A percentile compares a stretch with the other conserved stretches of the same genome.
phyloP scores from a whole-genome alignment of 2,113 vertebrate species.

The Gulo gulo region DNA sequence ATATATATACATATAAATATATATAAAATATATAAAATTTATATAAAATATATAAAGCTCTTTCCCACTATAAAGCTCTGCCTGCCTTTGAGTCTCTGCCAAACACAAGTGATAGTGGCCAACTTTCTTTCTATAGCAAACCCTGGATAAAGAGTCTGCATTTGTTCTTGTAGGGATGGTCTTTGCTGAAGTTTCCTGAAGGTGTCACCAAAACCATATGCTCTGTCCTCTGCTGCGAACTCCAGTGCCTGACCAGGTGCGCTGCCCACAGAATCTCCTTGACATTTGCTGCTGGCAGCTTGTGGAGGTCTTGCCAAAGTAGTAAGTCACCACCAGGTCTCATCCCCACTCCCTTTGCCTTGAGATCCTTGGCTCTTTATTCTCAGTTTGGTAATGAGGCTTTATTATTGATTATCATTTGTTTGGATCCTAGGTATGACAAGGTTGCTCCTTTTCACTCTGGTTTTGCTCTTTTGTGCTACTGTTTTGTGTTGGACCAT shows the following conservation, averaged over 20 bases:
- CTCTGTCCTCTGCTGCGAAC: background rate
- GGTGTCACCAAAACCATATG: background rate
- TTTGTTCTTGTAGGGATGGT: background rate
- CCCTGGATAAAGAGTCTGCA: background rate
- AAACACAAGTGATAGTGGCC: background rate
- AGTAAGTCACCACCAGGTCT: background rate
- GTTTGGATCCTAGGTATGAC: background rate
- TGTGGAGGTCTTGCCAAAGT: accelerated
- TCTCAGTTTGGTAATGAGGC: background rate
- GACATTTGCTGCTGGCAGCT: background rate
- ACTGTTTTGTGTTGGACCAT: background rate
- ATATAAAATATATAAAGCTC: no score
- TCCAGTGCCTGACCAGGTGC: accelerated
- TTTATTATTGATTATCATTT: background rate
- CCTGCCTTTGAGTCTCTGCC: background rate
- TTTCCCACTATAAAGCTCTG: background rate
- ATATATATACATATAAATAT: no score
- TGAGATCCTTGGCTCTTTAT: background rate
- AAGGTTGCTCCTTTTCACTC: background rate
- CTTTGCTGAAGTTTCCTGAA: background rate
- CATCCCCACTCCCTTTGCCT: background rate
- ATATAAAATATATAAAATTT: no score
- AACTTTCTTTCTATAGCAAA: background rate
- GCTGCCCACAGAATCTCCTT: background rate
- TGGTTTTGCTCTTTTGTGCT: background rate